Base-by-base conservation (phyloP, 2,797 vertebrate species). In the Lepus oiostolus region DNA sequence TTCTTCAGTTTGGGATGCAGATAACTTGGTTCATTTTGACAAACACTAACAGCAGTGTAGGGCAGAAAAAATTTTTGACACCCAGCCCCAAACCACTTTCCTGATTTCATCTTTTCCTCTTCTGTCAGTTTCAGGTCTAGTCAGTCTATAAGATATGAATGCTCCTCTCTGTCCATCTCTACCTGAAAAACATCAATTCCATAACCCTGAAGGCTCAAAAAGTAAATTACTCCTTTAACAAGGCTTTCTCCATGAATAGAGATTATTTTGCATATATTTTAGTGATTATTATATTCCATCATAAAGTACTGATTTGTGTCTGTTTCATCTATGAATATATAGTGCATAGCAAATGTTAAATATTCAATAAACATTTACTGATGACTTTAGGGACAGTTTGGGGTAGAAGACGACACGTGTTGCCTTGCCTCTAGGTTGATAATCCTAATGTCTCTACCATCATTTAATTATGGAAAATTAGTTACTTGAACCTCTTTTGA, bases 221-320 rank as follows among this genome's bases (percentile, higher is more conserved):
- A 42, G 17, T 4, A 58, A 14, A 58, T 58, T 58, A 58, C 16
- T 17, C 4, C 54, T 17, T 58, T 58, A 58, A 50, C 88, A 75
- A 22, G n/a, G 32, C 70, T 63, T 8, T 52, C 19, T 21, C 13
- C 35, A 35, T 35, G 35, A 35, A 35, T 58, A 54, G 22, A 50
- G 62, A 65, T 85, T 2, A 82, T 10, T 30, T 50, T 90, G 28
- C 8, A 75, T n/a, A 26, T 77, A 77, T 58, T 84, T 90, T 2
- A 72, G 16, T 82, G n/a, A 75, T 85, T 89, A 84, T 86, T 85
- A 65, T 87, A 70, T 54, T 30, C 0, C n/a, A 65, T 88, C 14
- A 54, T 5, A 79, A 17, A 35, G 35, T 83, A 81, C 8, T 42
- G 35, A 14, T 67, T 75, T 19, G 62, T 7, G 8, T 80, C 1